These are phyloP conservation scores for Dryobota labecula DNA, from an alignment of 2,888 invertebrate species.

Conservation along the genomic window DNA sequence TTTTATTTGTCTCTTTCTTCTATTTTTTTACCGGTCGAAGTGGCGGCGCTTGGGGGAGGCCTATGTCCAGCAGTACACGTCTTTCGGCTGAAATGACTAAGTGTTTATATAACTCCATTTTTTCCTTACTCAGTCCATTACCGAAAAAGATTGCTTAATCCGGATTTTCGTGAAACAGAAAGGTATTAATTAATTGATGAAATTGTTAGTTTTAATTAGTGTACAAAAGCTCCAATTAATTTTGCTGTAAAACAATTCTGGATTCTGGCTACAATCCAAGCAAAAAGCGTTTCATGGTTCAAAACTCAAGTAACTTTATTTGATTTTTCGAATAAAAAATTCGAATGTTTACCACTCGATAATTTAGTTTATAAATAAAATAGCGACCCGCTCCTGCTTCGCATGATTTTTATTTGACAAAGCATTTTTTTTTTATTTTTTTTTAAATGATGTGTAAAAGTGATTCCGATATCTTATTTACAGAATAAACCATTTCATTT, in stretches of 20 bases:
- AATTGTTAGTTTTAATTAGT: conserved; percentile 49
- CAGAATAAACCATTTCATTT: too few relatives aligned
- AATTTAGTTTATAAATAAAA: background rate
- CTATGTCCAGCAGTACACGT: too few relatives aligned
- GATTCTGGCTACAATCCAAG: conserved; percentile 41
- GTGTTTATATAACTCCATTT: background rate
- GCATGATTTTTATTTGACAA: background rate
- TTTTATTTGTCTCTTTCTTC: too few relatives aligned
- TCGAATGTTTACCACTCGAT: background rate
- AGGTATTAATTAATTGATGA: conserved; percentile 27
- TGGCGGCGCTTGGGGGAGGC: too few relatives aligned
- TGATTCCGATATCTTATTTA: too few relatives aligned
- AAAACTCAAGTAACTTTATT: background rate
- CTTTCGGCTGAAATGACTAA: too few relatives aligned
- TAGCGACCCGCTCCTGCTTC: background rate
- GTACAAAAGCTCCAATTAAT: conserved; percentile 47
- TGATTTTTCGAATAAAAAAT: conserved; percentile 11
- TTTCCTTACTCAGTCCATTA: background rate
- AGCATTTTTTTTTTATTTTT: too few relatives aligned
- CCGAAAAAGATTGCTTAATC: background rate
- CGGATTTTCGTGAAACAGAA: conserved; percentile 9
- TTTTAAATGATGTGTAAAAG: too few relatives aligned
- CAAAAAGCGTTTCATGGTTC: conserved; percentile 12
- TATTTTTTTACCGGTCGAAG: too few relatives aligned
- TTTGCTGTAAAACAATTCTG: conserved; percentile 23